These are phyloP conservation scores for Erebia palarica DNA, from an alignment of 2,888 invertebrate genomes.

Conservation along the genomic window DNA sequence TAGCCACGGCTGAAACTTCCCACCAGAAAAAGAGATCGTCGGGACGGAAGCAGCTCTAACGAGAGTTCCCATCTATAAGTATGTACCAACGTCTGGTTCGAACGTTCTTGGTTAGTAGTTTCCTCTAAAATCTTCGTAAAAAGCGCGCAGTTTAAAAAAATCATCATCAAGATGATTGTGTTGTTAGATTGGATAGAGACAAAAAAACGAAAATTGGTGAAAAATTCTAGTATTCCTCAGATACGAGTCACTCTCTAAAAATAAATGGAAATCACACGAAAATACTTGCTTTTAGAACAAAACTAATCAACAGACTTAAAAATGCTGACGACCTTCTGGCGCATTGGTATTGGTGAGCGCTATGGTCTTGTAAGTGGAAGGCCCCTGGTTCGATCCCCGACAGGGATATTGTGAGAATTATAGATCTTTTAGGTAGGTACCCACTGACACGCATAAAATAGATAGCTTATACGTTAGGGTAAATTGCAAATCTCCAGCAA, in stretches of 20 bases:
- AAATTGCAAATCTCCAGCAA: no score
- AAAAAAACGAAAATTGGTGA: background rate
- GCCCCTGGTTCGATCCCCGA: no score
- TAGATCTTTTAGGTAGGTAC: no score
- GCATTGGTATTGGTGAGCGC: no score
- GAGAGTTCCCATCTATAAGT: no score
- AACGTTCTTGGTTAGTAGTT: background rate
- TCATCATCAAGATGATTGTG: constrained; percentile 1
- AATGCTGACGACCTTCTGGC: background rate
- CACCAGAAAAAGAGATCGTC: no score
- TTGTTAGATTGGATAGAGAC: background rate
- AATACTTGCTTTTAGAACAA: background rate
- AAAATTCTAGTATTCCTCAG: background rate
- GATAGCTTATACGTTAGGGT: no score
- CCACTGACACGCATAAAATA: no score
- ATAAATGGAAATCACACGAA: background rate
- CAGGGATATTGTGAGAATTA: no score
- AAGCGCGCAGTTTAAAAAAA: background rate
- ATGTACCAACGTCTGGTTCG: no score
- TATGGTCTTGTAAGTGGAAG: background rate
- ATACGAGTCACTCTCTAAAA: constrained; percentile 7
- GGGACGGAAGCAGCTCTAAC: no score
- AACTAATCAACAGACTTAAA: background rate
- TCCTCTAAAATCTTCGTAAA: background rate
- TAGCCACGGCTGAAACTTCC: no score